These are phyloP conservation scores for Clarias fuscus DNA, from an alignment of 2,797 vertebrate genomes.

Conservation along the genomic window DNA sequence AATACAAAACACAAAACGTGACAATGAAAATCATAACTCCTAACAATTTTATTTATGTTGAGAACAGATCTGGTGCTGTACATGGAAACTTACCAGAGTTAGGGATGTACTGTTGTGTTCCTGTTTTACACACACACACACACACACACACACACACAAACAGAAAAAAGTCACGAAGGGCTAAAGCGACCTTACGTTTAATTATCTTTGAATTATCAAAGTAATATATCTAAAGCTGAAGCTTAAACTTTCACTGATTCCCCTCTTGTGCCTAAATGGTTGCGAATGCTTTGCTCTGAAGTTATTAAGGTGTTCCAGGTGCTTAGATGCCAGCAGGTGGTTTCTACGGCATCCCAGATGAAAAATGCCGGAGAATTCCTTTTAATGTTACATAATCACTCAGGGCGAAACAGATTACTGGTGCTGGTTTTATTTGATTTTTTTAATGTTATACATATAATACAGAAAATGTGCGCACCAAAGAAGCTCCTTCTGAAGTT, in stretches of 20 bases:
- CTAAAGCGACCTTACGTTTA: neutral
- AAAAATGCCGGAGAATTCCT: neutral
- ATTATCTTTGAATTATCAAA: too few relatives aligned
- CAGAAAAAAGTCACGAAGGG: neutral
- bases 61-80: neutral
- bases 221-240: too few relatives aligned
- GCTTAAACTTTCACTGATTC: neutral
- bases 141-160: neutral
- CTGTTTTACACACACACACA: slow-evolving; percentile 38
- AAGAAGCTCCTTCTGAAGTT: too few relatives aligned
- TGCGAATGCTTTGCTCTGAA: neutral
- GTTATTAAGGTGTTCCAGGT: neutral
- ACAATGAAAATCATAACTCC: neutral
- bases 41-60: neutral
- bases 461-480: too few relatives aligned
- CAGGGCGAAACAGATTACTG: too few relatives aligned
- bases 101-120: slow-evolving; percentile 73
- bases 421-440: too few relatives aligned
- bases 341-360: neutral
- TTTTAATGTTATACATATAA: too few relatives aligned
- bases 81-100: slow-evolving; percentile 68
- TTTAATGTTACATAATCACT: neutral
- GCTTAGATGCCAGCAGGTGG: neutral
- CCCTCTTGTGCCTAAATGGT: neutral
- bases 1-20: neutral